These are phyloP conservation scores for Sipha flava DNA, from an alignment of 1,140 invertebrate genomes.

Conservation along the genomic window DNA sequence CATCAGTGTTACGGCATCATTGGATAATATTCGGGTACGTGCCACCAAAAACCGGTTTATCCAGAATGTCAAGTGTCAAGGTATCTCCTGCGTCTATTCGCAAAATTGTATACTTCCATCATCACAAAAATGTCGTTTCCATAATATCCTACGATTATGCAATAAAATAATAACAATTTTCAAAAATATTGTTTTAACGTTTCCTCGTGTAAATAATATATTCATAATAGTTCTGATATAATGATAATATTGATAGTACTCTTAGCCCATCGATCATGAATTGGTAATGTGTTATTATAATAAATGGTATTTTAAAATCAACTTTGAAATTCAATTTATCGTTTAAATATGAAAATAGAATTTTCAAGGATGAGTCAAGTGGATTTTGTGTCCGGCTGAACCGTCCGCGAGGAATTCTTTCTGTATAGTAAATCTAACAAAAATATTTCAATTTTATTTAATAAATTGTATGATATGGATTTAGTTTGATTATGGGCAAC, in stretches of 20 bases:
- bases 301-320: constrained; percentile 4
- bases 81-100: not conserved
- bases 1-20: too few relatives aligned
- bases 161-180: not conserved
- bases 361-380: not conserved
- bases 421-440: not conserved
- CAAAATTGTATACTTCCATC: not conserved
- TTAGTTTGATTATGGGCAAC: not conserved
- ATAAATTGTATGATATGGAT: not conserved
- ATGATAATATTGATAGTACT: not conserved
- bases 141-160: not conserved
- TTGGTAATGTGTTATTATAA: not conserved
- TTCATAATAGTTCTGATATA: not conserved
- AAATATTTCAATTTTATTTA: not conserved
- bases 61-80: constrained; percentile 15
- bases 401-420: not conserved
- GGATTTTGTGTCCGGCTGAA: not conserved
- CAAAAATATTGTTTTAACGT: not conserved
- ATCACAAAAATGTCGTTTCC: not conserved
- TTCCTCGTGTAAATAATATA: not conserved
- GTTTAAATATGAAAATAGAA: constrained; percentile 9
- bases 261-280: not conserved
- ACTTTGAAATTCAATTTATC: not conserved
- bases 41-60: not conserved
- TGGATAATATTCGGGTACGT: not conserved